phyloP scores from a whole-genome alignment of 2,797 vertebrate species.

The Enteromius treurensis region DNA sequence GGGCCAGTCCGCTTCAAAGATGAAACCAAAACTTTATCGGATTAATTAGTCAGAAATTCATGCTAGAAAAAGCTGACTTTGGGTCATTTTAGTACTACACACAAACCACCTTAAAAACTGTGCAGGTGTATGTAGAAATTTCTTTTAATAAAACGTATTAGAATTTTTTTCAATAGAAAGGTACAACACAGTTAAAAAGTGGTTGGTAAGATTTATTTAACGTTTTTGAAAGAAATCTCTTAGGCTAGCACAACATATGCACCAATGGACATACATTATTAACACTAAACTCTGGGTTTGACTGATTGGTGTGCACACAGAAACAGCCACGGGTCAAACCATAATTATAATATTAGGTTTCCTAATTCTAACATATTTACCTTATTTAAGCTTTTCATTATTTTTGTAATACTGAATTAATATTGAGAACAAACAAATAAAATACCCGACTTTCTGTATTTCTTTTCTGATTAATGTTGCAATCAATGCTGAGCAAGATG shows the following conservation, averaged over 20 bases:
- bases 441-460: constrained; percentile 1
- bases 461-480: constrained; percentile 29
- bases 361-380: neutral
- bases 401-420: neutral
- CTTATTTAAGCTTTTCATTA: constrained; percentile 1
- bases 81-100: neutral
- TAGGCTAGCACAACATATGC: neutral
- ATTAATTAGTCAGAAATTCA: neutral
- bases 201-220: neutral
- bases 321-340: constrained; percentile 28
- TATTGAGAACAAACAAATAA: neutral
- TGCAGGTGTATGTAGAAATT: neutral
- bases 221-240: neutral
- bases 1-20: neutral
- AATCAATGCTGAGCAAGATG: constrained; percentile 39
- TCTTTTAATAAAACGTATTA: no score
- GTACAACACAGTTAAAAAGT: neutral
- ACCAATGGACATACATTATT: neutral
- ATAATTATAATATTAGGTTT: constrained; percentile 5
- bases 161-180: neutral
- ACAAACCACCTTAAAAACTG: neutral
- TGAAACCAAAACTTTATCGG: neutral
- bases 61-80: neutral
- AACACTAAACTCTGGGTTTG: neutral
- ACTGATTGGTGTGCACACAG: constrained; percentile 15